Evolutionary conservation across 2,888 invertebrate genomes (phyloP).

Genomic region (Macrosiphum euphorbiae): DNA sequence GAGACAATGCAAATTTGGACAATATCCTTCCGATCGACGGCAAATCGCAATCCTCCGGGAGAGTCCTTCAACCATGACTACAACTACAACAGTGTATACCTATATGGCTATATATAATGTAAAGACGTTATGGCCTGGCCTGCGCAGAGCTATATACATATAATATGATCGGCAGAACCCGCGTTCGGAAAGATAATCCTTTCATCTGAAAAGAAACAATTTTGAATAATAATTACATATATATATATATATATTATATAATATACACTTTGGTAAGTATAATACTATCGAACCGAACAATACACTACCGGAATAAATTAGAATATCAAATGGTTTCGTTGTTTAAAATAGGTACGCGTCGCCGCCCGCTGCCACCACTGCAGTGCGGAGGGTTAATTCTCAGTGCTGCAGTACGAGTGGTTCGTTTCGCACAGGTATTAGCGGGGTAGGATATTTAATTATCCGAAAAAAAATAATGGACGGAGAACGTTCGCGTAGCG

Average conservation of each 20-base stretch:
- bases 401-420: constrained; percentile 18
- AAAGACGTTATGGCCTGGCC: background rate
- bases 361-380: background rate
- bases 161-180: constrained; percentile 16
- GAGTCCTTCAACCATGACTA: background rate
- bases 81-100: background rate
- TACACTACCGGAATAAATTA: constrained; percentile 55
- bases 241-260: too few species aligned
- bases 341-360: constrained; percentile 44
- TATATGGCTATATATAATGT: background rate
- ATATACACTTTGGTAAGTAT: background rate
- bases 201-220: constrained; percentile 54
- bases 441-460: constrained; percentile 57
- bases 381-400: constrained; percentile 34
- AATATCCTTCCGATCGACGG: background rate
- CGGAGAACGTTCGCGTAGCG: background rate
- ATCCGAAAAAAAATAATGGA: constrained; percentile 41
- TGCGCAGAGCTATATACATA: background rate
- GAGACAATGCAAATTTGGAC: background rate
- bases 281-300: constrained; percentile 41
- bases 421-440: constrained; percentile 65
- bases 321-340: constrained; percentile 49
- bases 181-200: constrained; percentile 46
- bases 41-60: background rate
- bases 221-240: constrained; percentile 21